Conservation (phyloP, 1,140 invertebrate genomes). For the Chionoecetes opilio region DNA sequence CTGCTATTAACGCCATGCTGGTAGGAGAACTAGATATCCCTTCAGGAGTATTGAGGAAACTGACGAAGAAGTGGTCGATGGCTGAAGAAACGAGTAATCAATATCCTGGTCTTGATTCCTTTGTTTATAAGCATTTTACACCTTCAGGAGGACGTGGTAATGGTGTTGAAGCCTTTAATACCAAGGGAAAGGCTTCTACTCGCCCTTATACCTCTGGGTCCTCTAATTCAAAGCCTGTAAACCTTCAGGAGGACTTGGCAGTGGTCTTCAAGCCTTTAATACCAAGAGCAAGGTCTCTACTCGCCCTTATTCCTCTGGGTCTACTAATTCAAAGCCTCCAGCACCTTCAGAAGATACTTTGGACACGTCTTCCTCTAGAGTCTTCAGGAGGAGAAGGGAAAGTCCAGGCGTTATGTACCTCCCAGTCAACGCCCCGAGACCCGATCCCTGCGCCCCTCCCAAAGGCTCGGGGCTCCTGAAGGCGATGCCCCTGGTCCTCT, state of each 20-base stretch:
- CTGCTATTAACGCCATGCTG: neutral
- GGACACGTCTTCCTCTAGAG: neutral
- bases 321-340: neutral
- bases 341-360: neutral
- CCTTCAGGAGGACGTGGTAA: neutral
- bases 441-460: constrained; percentile 66
- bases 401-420: constrained; percentile 72
- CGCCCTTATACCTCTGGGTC: too few relatives aligned
- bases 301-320: too few relatives aligned
- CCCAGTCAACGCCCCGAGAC: constrained; percentile 49
- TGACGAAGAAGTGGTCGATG: too few relatives aligned
- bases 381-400: neutral
- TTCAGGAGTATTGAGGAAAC: neutral
- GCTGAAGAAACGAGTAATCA: too few relatives aligned
- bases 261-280: neutral
- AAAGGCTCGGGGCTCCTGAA: constrained; percentile 73
- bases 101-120: too few relatives aligned
- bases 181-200: neutral
- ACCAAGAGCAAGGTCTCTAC: neutral
- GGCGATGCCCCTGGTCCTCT: constrained; percentile 70
- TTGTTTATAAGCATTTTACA: neutral
- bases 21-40: neutral
- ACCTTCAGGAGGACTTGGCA: neutral
- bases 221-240: neutral
- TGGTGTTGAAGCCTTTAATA: neutral